These are phyloP conservation scores for Pachliopta kotzebuea DNA, from an alignment of 2,888 invertebrate genomes.

Conservation along the genomic window DNA sequence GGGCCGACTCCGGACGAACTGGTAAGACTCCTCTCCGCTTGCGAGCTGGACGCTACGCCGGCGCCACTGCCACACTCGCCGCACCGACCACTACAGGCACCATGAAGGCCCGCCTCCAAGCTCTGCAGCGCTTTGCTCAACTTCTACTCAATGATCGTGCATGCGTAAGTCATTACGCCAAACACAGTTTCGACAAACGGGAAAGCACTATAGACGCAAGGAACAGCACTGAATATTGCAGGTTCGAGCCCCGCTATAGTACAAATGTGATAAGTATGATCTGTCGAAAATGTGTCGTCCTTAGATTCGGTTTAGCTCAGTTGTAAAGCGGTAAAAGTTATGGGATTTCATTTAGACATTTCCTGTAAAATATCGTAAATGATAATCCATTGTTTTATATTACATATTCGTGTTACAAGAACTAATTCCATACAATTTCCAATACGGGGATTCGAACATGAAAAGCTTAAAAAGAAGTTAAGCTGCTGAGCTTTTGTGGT, in stretches of 20 bases:
- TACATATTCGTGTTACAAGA: neutral
- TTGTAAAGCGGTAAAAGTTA: too few species aligned
- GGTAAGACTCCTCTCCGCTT: constrained; percentile 94
- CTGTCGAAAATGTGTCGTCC: neutral
- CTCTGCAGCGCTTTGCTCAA: constrained; percentile 43
- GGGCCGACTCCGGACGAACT: constrained; percentile 97
- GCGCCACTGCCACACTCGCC: constrained; percentile 76
- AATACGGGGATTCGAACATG: neutral
- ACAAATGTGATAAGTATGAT: neutral
- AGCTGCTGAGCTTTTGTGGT: constrained; percentile 1
- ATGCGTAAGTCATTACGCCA: neutral
- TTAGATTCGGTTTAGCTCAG: neutral
- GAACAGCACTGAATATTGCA: neutral
- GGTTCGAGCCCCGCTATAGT: neutral
- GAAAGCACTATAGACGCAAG: neutral
- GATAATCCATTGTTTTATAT: neutral
- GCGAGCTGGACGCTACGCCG: constrained; percentile 93
- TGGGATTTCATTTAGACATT: too few species aligned
- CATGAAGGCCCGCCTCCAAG: constrained; percentile 48
- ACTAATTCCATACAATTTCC: neutral
- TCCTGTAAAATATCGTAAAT: neutral
- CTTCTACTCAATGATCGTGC: constrained; percentile 39
- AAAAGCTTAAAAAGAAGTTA: neutral
- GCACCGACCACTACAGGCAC: constrained; percentile 61
- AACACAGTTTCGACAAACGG: neutral